Base-by-base conservation (phyloP, 2,797 vertebrate species). In the Amphiprion clarkii region DNA sequence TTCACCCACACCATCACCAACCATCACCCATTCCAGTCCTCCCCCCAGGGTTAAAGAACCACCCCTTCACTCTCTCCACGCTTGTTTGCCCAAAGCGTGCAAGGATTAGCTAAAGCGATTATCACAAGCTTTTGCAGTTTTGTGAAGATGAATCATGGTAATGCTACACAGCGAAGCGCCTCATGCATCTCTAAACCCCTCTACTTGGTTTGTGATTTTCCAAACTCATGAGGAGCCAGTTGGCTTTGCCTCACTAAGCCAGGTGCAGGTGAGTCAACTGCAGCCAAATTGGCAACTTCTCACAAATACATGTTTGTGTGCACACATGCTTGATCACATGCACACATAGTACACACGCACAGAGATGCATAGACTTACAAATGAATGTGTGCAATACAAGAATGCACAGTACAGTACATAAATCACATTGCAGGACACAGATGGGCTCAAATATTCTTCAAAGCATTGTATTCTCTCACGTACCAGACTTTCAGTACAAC, bases 41-140 rank as follows among this genome's bases (percentile, higher is more conserved):
- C 67, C 54, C 67, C 54, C 36, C 39, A 53, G 67, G 76, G 78
- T 85, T 85, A 87, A 84, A 87, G 74, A 88, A 88, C 79, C 89
- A 83, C 86, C 88, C 87, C 79, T 85, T 89, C 90, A 79, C 89
- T 88, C 84, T 79, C 75, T 84, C 80, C 78, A 82, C 60, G 84
- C 89, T 84, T 87, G 89, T 94, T 94, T 92, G 90, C 93, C 89
- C 54, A 48, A 76, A 87, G 90, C 83, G 61, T 88, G 84, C 75
- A 67, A 72, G 93, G 94, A 94, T 95, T 95, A 95, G 92, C 92
- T 93, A 90, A 95, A 93, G 89, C 83, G 95, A 95, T 95, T 95
- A 95, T 93, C 87, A 92, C 88, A 87, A 92, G 93, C 94, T 95
- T 95, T 93, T 87, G 88, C 90, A 88, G 90, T 94, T 93, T 93